phyloP scores from a whole-genome alignment of 2,888 invertebrate species.

The Acleris holmiana region DNA sequence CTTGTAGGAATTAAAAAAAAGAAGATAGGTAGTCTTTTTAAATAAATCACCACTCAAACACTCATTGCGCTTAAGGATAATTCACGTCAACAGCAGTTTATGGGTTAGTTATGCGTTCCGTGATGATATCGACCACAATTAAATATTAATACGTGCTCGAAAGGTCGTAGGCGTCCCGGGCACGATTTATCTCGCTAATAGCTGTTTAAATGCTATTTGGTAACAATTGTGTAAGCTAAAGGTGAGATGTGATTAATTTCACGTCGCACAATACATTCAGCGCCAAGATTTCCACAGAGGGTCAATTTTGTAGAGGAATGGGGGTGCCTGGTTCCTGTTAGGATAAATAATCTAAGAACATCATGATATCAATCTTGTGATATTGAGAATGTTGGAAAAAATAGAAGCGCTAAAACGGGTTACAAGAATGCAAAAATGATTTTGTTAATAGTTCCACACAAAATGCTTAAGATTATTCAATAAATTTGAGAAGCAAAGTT shows the following conservation, averaged over 20 bases:
- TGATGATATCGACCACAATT: constrained; percentile 82
- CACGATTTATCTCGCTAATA: constrained; percentile 60
- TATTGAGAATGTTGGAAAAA: no score
- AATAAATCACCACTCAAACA: not conserved
- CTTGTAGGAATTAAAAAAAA: not conserved
- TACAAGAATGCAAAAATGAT: no score
- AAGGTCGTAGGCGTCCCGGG: constrained; percentile 63
- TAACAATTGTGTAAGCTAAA: constrained; percentile 59
- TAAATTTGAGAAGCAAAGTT: no score
- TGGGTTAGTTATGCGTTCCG: constrained; percentile 77
- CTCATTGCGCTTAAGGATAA: constrained; percentile 64
- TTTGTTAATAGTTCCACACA: no score
- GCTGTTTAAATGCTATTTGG: constrained; percentile 52
- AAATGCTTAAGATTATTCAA: no score
- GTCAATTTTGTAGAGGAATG: no score
- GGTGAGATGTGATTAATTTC: constrained; percentile 56
- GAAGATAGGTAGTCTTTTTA: not conserved
- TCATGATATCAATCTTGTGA: no score
- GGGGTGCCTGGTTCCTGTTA: no score
- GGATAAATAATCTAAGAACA: no score
- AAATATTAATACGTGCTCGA: constrained; percentile 80
- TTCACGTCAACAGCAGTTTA: constrained; percentile 82
- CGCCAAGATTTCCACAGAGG: no score
- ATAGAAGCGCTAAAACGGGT: no score
- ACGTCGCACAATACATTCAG: constrained; percentile 21